These are phyloP conservation scores for Brachypodius melanocephalos DNA, from an alignment of 2,113 vertebrate species.

Conservation along the genomic window DNA sequence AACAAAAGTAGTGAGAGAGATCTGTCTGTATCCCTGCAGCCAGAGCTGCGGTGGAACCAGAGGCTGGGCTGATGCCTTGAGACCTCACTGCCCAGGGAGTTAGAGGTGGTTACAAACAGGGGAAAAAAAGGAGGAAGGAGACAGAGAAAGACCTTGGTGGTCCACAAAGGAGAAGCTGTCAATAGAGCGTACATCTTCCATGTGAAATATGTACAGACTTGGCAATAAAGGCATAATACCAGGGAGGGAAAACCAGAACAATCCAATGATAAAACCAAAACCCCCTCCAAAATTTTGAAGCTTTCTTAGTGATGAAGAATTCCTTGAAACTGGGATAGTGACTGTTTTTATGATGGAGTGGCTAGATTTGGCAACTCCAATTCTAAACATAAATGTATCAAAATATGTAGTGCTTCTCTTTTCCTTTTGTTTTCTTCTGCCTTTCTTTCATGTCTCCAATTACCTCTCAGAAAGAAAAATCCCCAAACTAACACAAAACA, in stretches of 20 bases:
- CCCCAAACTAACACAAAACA: background rate
- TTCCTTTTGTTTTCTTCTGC: background rate
- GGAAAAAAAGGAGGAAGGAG: background rate
- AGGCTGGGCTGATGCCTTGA: background rate
- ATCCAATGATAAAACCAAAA: background rate
- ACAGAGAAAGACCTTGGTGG: background rate
- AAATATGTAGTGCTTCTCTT: background rate
- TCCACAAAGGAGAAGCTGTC: background rate
- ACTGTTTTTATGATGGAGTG: background rate
- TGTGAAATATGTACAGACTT: background rate
- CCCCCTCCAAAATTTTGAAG: background rate
- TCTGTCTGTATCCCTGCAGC: background rate
- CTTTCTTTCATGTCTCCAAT: background rate
- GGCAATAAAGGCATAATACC: background rate
- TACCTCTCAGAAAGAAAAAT: background rate
- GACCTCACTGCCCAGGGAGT: background rate
- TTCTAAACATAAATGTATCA: background rate
- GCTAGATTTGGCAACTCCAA: background rate
- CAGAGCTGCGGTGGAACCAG: background rate
- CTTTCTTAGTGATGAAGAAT: background rate
- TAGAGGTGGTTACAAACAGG: background rate
- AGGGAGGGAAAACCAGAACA: accelerated
- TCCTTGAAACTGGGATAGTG: background rate
- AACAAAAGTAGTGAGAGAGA: background rate
- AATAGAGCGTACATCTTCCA: background rate